phyloP scores from a whole-genome alignment of 2,888 invertebrate species.

The Mechanitis messenoides region DNA sequence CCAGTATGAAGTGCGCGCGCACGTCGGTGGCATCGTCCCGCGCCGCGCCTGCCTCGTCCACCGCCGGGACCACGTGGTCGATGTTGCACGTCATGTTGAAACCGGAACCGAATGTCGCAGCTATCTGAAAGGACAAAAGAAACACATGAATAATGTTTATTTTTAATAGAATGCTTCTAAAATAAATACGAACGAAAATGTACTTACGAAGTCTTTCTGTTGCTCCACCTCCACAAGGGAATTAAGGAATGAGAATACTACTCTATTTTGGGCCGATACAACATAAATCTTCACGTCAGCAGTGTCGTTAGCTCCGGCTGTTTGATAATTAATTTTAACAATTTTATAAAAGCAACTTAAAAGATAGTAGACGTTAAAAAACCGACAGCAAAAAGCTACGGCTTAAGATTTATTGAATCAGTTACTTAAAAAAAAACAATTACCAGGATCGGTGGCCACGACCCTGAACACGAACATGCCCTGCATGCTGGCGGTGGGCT shows the following conservation, averaged over 20 bases:
- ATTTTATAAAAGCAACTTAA: too few relatives aligned
- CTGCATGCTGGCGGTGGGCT: constrained; percentile 71
- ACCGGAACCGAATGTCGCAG: constrained; percentile 63
- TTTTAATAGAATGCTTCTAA: too few relatives aligned
- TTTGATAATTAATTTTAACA: neutral
- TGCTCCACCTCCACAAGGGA: constrained; percentile 54
- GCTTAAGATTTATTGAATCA: too few relatives aligned
- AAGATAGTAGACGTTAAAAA: neutral
- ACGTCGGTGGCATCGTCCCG: constrained; percentile 63
- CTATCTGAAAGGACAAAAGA: constrained; percentile 56
- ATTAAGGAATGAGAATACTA: constrained; percentile 76
- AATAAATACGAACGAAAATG: neutral
- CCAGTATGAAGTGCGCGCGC: constrained; percentile 76
- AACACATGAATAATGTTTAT: too few relatives aligned
- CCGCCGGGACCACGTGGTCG: constrained; percentile 68
- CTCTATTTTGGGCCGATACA: constrained; percentile 74
- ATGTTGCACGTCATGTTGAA: constrained; percentile 77
- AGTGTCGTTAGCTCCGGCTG: constrained; percentile 57
- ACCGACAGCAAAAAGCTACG: too few relatives aligned
- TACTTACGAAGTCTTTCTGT: constrained; percentile 68
- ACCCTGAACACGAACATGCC: constrained; percentile 79
- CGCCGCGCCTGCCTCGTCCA: constrained; percentile 50
- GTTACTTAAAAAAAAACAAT: constrained; percentile 12
- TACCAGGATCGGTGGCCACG: constrained; percentile 72
- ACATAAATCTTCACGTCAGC: constrained; percentile 76